These are phyloP conservation scores for Hylia prasina DNA, from an alignment of 2,113 vertebrate genomes.

Conservation along the genomic window DNA sequence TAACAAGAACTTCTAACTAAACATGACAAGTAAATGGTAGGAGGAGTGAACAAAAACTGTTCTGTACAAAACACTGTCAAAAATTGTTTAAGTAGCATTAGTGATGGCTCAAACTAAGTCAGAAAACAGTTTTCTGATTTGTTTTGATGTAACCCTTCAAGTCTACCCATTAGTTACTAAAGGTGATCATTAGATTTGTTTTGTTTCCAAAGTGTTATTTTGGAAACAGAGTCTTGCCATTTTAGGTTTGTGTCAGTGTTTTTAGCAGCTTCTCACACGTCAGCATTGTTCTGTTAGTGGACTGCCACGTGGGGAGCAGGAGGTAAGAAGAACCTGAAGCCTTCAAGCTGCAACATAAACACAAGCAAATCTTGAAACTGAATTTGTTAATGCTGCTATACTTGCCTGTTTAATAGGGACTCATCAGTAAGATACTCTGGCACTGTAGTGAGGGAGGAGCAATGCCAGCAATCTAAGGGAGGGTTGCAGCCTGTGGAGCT, in stretches of 20 bases:
- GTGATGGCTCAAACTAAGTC: neutral
- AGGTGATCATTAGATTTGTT: neutral
- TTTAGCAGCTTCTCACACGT: neutral
- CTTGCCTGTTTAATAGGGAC: neutral
- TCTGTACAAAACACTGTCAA: neutral
- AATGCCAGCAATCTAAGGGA: fast-evolving
- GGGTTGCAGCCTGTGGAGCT: neutral
- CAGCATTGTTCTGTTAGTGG: neutral
- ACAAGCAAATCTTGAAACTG: neutral
- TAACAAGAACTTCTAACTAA: neutral
- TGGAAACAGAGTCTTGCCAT: neutral
- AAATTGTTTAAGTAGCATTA: neutral
- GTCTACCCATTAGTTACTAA: neutral
- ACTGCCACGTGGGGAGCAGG: neutral
- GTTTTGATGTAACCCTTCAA: slow-evolving; percentile 20
- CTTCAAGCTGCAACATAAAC: neutral
- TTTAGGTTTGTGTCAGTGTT: neutral
- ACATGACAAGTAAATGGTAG: neutral
- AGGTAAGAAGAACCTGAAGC: neutral
- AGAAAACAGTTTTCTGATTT: neutral
- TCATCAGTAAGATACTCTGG: neutral
- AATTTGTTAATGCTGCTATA: neutral
- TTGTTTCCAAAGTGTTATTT: neutral
- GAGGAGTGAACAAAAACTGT: neutral
- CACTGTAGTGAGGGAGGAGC: neutral